Evolutionary conservation across 2,113 vertebrate species (phyloP).

Genomic region (Tachuris rubrigastra): DNA sequence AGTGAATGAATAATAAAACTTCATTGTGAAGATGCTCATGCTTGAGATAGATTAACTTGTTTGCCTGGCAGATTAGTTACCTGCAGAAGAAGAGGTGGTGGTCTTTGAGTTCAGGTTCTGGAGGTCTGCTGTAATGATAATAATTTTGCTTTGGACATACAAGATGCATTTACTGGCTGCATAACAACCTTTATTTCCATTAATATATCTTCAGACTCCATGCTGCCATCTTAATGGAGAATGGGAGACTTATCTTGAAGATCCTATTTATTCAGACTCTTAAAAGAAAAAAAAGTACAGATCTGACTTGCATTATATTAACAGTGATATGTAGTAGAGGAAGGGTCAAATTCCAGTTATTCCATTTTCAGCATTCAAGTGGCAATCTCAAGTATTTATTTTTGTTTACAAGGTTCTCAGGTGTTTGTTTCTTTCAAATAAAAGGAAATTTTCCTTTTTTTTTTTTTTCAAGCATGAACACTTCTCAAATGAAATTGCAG

Average conservation of each 20-base stretch:
- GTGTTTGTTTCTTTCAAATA: not conserved
- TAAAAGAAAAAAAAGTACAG: not conserved
- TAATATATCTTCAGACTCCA: not conserved
- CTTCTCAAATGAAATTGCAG: constrained; percentile 14
- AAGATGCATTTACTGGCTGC: not conserved
- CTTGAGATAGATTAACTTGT: not conserved
- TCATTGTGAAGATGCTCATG: not conserved
- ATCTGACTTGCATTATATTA: not conserved
- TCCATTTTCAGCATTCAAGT: not conserved
- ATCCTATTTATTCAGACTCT: not conserved
- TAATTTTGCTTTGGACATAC: not conserved
- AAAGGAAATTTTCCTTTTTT: not conserved
- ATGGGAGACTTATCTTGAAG: not conserved
- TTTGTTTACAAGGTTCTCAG: not conserved
- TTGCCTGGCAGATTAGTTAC: not conserved
- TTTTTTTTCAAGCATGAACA: not conserved
- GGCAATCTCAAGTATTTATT: not conserved
- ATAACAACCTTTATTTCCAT: not conserved
- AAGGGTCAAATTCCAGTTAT: not conserved
- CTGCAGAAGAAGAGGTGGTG: not conserved
- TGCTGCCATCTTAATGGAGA: not conserved
- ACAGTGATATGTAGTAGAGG: not conserved
- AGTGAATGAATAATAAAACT: not conserved
- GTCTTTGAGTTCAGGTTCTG: not conserved
- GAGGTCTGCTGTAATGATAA: not conserved